Evolutionary conservation across 2,888 invertebrate species (phyloP).

Genomic region (Calameuta idolon): DNA sequence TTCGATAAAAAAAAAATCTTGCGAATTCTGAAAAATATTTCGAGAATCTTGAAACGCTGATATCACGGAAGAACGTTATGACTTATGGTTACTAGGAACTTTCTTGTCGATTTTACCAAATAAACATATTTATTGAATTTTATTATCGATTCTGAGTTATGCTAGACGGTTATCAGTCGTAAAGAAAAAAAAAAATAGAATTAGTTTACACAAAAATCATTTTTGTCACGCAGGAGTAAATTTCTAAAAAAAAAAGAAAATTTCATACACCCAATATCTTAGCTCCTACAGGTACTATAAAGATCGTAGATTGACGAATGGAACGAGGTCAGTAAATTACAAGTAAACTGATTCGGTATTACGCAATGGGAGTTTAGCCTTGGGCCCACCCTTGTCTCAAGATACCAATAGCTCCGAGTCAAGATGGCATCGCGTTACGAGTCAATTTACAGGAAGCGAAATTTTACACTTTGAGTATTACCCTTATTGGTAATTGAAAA

Average conservation of each 20-base stretch:
- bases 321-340: conserved; percentile 26
- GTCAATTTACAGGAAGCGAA: background rate
- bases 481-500: background rate
- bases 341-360: conserved; percentile 27
- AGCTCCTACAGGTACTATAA: background rate
- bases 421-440: conserved; percentile 19
- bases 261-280: background rate
- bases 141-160: no score
- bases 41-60: background rate
- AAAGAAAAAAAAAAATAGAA: no score
- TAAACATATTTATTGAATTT: no score
- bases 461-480: background rate
- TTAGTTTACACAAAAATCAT: background rate
- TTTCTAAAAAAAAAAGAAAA: background rate
- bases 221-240: background rate
- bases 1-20: background rate
- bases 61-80: background rate
- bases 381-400: conserved; percentile 8
- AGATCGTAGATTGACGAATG: background rate
- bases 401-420: conserved; percentile 18
- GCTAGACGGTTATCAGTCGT: no score
- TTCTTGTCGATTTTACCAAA: no score
- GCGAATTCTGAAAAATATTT: background rate
- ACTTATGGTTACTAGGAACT: no score
- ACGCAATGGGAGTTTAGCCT: conserved; percentile 27